These are phyloP conservation scores for Drosophila multiciliata DNA, from an alignment of 2,888 invertebrate species.

Conservation along the genomic window DNA sequence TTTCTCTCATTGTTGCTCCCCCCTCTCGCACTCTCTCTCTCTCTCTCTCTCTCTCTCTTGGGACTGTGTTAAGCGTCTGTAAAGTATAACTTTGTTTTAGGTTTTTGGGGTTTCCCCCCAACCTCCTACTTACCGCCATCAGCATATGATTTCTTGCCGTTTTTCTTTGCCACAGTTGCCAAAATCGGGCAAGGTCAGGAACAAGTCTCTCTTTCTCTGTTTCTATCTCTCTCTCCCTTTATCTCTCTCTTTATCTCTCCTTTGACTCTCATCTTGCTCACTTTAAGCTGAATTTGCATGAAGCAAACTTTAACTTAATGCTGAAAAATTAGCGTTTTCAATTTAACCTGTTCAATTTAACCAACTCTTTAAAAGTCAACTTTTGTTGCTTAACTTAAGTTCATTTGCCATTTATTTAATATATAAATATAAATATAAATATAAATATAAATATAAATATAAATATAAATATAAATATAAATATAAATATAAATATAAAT, in stretches of 20 bases:
- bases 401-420: not conserved
- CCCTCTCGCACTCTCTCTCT: conserved; percentile 4
- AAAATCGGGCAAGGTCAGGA: conserved; percentile 80
- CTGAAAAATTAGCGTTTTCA: not conserved
- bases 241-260: not conserved
- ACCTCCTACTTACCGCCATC: conserved; percentile 32
- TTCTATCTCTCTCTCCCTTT: not conserved
- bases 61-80: conserved; percentile 70
- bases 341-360: not conserved
- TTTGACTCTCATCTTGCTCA: not conserved
- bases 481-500: no score
- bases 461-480: no score
- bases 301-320: conserved; percentile 17
- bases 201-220: conserved; percentile 49
- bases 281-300: conserved; percentile 54
- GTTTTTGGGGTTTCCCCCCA: conserved; percentile 72
- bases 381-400: not conserved
- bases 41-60: conserved; percentile 29
- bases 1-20: not conserved
- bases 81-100: conserved; percentile 81
- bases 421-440: not conserved
- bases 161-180: conserved; percentile 67
- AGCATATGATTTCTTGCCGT: conserved; percentile 60
- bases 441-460: no score
- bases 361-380: not conserved